Evolutionary conservation across 1,140 invertebrate species (phyloP).

Genomic region (Phymastichus coffea): DNA sequence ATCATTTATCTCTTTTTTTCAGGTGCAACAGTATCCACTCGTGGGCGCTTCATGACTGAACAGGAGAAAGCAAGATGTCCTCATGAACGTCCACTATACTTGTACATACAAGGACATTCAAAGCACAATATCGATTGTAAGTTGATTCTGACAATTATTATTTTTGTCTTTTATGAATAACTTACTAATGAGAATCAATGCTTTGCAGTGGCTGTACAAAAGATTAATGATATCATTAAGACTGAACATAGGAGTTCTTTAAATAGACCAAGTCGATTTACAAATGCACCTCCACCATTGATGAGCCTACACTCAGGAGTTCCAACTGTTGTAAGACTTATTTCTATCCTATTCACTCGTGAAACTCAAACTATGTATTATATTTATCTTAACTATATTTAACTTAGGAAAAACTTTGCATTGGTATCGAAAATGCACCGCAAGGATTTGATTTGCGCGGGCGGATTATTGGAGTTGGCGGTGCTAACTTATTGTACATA

Average conservation of each 20-base stretch:
- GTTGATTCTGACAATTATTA: constrained; percentile 34
- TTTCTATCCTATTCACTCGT: constrained; percentile 27
- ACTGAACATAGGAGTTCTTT: constrained; percentile 53
- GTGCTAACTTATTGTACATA: constrained; percentile 76
- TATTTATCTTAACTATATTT: constrained; percentile 6
- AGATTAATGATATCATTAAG: constrained; percentile 65
- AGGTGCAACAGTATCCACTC: constrained; percentile 65
- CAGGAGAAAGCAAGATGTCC: constrained; percentile 59
- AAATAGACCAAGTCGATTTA: constrained; percentile 55
- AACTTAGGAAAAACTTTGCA: constrained; percentile 72
- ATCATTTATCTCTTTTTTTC: constrained; percentile 33
- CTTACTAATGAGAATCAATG: constrained; percentile 2
- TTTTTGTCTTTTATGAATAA: constrained; percentile 3
- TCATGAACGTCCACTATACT: constrained; percentile 62
- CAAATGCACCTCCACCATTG: constrained; percentile 56
- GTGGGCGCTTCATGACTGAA: constrained; percentile 63
- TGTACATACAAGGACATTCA: constrained; percentile 63
- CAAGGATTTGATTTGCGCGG: constrained; percentile 73
- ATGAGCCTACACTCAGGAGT: constrained; percentile 56
- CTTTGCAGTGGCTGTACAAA: constrained; percentile 61
- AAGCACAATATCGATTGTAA: constrained; percentile 64
- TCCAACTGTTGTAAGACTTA: constrained; percentile 49
- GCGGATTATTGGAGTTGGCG: constrained; percentile 69
- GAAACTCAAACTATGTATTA: not conserved
- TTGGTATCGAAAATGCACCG: constrained; percentile 76